phyloP scores from a whole-genome alignment of 2,888 invertebrate species.

The Chydorus sphaericus region DNA sequence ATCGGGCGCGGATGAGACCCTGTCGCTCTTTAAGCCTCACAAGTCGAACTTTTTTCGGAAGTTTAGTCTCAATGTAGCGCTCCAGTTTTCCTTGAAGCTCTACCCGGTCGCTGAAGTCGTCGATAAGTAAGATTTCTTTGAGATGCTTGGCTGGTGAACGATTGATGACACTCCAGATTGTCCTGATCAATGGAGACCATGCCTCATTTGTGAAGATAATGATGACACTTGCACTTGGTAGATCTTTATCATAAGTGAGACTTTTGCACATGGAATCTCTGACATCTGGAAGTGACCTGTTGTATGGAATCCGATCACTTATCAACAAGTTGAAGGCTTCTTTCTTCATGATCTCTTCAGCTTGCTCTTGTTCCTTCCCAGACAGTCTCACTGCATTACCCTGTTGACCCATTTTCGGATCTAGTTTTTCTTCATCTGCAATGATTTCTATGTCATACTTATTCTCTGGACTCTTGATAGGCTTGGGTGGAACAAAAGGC shows the following conservation, averaged over 20 bases:
- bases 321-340: conserved; percentile 77
- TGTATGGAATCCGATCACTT: conserved; percentile 73
- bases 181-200: conserved; percentile 65
- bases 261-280: conserved; percentile 42
- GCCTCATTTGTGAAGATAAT: conserved; percentile 84
- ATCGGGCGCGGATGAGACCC: conserved; percentile 77
- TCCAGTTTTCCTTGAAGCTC: conserved; percentile 56
- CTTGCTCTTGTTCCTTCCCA: conserved; percentile 43
- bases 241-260: conserved; percentile 44
- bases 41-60: conserved; percentile 50
- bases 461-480: not conserved
- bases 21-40: conserved; percentile 57
- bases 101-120: conserved; percentile 74
- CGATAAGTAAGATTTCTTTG: conserved; percentile 86
- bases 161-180: conserved; percentile 78
- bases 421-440: conserved; percentile 47
- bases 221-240: conserved; percentile 60
- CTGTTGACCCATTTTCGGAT: conserved; percentile 53
- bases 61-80: conserved; percentile 57
- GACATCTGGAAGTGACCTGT: conserved; percentile 56
- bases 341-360: conserved; percentile 55
- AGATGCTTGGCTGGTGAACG: conserved; percentile 52
- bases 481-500: not conserved
- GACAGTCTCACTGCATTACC: conserved; percentile 50
- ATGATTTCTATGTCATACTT: conserved; percentile 37